Evolutionary conservation across 2,797 vertebrate genomes (phyloP).

Genomic region (Fratercula arctica): DNA sequence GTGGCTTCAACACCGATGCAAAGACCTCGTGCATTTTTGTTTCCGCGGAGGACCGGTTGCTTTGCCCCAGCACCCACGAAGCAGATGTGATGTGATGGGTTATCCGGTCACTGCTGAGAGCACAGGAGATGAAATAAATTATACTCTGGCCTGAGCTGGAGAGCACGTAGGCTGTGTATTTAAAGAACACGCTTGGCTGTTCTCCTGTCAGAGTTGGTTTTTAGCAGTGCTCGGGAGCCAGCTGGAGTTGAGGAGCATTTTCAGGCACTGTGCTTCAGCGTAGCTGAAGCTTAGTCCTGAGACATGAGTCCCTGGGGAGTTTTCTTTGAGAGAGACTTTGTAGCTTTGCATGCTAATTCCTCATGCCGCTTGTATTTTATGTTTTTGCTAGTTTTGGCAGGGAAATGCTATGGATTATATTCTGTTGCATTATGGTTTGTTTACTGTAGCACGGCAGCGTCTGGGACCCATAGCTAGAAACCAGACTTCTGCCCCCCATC

Average conservation of each 20-base stretch:
- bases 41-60: not conserved
- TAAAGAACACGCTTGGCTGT: not conserved
- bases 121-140: not conserved
- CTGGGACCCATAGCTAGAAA: not conserved
- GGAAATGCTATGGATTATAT: not conserved
- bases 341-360: not conserved
- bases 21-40: accelerated
- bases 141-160: not conserved
- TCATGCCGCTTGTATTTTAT: not conserved
- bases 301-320: not conserved
- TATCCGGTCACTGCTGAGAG: not conserved
- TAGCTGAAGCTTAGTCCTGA: not conserved
- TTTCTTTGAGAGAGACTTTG: not conserved
- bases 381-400: not conserved
- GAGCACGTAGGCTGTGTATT: not conserved
- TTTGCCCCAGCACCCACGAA: not conserved
- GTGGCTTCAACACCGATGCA: accelerated
- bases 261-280: not conserved
- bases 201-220: not conserved
- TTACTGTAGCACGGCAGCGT: not conserved
- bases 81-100: not conserved
- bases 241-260: slow-evolving; percentile 10
- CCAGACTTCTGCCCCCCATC: not conserved
- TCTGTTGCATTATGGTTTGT: not conserved
- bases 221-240: not conserved